A percentile compares a stretch with the other conserved stretches of the same genome.
Conservation (phyloP, 37 sponge, comb jelly and placozoan species). For the Ianthella basta region DNA sequence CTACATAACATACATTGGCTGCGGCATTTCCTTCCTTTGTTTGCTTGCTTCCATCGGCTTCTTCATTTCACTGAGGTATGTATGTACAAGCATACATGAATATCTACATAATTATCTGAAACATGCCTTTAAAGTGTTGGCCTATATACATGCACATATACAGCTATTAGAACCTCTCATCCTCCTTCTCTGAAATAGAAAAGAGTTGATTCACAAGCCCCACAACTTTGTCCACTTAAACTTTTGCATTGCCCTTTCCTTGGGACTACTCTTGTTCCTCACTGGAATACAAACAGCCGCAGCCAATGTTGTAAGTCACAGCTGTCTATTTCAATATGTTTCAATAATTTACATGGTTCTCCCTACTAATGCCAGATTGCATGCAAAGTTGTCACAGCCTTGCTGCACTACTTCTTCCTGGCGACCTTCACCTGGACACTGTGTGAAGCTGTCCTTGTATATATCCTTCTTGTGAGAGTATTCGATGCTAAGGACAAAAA, state of each 20-base stretch:
- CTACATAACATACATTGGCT: too few relatives aligned
- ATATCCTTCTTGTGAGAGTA: neutral
- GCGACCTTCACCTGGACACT: slow-evolving; percentile 11
- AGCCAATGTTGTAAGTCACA: neutral
- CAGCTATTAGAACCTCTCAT: neutral
- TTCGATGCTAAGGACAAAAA: slow-evolving; percentile 1
- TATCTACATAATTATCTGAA: too few relatives aligned
- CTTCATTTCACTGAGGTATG: neutral
- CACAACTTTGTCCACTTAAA: slow-evolving; percentile 18
- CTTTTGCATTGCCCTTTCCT: neutral
- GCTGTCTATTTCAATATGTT: too few relatives aligned
- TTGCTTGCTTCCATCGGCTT: neutral
- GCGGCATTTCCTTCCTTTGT: slow-evolving; percentile 1
- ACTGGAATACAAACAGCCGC: neutral
- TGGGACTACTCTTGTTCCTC: slow-evolving; percentile 5
- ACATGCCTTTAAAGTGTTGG: too few relatives aligned
- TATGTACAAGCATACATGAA: too few relatives aligned
- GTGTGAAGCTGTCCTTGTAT: slow-evolving; percentile 17
- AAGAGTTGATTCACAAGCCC: neutral
- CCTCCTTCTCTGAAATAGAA: neutral
- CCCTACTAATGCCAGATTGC: neutral
- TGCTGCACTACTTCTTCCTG: slow-evolving; percentile 31
- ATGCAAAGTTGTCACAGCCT: neutral
- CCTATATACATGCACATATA: neutral
- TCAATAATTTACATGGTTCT: too few relatives aligned